These are phyloP conservation scores for Theristicus caerulescens DNA, from an alignment of 2,113 vertebrate species.

Conservation along the genomic window DNA sequence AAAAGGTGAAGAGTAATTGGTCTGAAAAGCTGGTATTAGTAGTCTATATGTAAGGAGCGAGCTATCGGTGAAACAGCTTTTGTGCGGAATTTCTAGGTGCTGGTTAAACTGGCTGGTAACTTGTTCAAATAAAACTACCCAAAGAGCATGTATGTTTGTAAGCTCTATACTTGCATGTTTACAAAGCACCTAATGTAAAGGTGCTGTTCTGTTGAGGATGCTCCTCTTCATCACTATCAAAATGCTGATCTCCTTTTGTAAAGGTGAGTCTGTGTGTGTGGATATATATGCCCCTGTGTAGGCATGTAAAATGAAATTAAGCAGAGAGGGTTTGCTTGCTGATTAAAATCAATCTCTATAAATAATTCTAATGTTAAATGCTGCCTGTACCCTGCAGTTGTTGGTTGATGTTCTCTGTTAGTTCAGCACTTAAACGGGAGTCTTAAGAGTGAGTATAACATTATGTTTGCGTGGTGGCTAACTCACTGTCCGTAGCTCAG, in stretches of 20 bases:
- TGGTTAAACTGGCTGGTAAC: neutral
- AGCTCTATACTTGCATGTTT: fast-evolving
- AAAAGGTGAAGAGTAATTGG: no score
- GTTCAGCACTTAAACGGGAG: neutral
- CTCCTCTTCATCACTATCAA: fast-evolving
- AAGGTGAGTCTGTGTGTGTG: neutral
- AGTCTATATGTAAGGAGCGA: fast-evolving
- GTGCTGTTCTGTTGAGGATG: neutral
- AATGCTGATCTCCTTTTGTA: neutral
- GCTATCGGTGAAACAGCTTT: neutral
- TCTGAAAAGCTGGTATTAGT: fast-evolving
- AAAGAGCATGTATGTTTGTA: fast-evolving
- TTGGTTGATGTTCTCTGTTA: neutral
- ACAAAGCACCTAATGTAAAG: neutral
- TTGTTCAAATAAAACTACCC: fast-evolving
- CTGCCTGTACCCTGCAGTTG: neutral
- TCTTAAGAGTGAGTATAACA: fast-evolving
- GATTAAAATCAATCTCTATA: neutral
- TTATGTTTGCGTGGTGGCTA: neutral
- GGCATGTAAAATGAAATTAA: neutral
- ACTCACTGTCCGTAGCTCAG: fast-evolving
- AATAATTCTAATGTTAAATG: neutral
- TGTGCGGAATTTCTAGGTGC: neutral
- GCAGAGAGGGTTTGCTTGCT: neutral
- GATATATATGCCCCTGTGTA: neutral